Evolutionary conservation across 2,113 vertebrate genomes (phyloP), one percentile per base, ranked within the genome.

Genomic region (Myotis yumanensis): DNA sequence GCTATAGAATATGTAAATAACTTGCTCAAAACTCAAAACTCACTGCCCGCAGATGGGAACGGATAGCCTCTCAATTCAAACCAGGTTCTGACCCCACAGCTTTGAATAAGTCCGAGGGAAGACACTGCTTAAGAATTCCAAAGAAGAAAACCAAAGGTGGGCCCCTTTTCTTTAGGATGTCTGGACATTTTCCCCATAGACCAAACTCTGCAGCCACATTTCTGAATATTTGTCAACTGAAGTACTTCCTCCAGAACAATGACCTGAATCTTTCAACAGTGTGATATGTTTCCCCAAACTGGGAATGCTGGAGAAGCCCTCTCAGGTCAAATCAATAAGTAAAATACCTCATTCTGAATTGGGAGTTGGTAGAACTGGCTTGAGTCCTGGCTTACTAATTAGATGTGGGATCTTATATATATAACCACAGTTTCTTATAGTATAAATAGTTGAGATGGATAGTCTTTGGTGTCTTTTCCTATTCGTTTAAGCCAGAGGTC

Each of bases 221-320:
- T 86, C 69, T 90, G 46, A 81, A 17, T 76, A 59, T 64, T 75
- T 93, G 32, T 81, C 66, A 81, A 51, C 23, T 92, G 18, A 92
- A 84, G 3, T 62, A 48, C 28, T 81, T 89, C 35, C 5, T 90
- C 11, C n/a, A 87, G 77, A 93, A 71, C 51, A 90, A 23, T 46
- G 37, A 89, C 68, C 82, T 79, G 68, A 46, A 59, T 72, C 37
- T 95, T 95, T 88, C 86, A 75, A 40, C 2, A 40, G 25, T n/a
- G 12, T 72, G 43, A 76, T 85, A 52, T 95, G 18, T 80, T 80
- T 75, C 28, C 54, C 1, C n/a, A 90, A 51, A 48, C 11, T 40
- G 18, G 35, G 59, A 88, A 48, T 43, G 11, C 43, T 16, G 66
- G 46, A 28, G 23, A 83, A 93, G 5, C 28, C 4, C 46, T 77